Percentiles rank a stretch among this genome's conserved stretches.
Evolutionary conservation across 2,888 invertebrate genomes (phyloP).

Genomic region (Acheta domesticus): DNA sequence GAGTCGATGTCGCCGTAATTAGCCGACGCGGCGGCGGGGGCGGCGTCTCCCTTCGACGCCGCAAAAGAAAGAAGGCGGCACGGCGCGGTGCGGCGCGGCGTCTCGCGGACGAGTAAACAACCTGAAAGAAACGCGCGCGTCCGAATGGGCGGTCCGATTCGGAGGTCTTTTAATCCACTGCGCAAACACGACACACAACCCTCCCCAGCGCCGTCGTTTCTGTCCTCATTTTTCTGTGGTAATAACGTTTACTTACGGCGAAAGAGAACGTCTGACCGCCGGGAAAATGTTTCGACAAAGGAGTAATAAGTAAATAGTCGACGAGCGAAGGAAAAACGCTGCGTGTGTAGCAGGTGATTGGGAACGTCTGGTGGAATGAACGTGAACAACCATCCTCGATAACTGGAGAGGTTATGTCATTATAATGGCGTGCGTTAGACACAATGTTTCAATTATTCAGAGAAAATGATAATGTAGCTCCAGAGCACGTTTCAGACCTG

Average conservation of each 20-base stretch:
- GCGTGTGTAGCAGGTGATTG: too few relatives aligned
- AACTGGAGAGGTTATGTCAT: too few relatives aligned
- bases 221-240: background rate
- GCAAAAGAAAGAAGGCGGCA: background rate
- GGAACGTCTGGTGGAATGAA: too few relatives aligned
- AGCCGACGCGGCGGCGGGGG: background rate
- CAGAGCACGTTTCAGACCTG: too few relatives aligned
- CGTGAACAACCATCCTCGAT: too few relatives aligned
- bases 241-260: background rate
- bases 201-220: background rate
- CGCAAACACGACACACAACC: background rate
- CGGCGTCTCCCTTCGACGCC: background rate
- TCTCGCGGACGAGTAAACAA: background rate
- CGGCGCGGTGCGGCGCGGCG: background rate
- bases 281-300: background rate
- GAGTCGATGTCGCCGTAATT: slow-evolving; percentile 1
- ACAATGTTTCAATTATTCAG: too few relatives aligned
- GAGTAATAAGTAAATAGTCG: background rate
- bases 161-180: background rate
- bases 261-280: background rate
- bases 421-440: too few relatives aligned
- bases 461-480: too few relatives aligned
- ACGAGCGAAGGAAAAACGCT: too few relatives aligned
- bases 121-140: background rate
- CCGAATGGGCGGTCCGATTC: background rate